Base-by-base conservation (phyloP, 37 sponge, comb jelly and placozoan species). In the Mnemiopsis leidyi region DNA sequence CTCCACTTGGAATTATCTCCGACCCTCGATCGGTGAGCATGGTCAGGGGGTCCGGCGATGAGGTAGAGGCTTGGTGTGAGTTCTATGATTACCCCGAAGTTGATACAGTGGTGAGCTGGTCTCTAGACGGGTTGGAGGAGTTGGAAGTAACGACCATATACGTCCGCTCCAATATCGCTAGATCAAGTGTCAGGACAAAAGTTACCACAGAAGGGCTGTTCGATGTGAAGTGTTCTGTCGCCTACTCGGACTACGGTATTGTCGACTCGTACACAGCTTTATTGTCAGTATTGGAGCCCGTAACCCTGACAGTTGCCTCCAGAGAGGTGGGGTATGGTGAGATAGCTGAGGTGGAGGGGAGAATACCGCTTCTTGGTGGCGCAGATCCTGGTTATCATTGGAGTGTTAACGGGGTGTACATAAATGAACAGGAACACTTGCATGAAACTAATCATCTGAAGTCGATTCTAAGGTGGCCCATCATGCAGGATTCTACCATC, bases 41-140 rank as follows among this genome's bases (percentile, higher is more conserved):
- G 1, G 20, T 79, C 32, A 79, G 35, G 82, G 26, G 26, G 1
- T 5, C 3, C 37, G 23, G 20, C 7, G 32, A 36, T 3, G 7
- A 3, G 2, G 7, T 71, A 5, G 73, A 71, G 7, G 25, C 35
- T 2, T 9, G 16, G 16, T 79, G 82, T 34, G 23, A 79, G 37
- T 79, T 79, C 26, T 79, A 33, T 34, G 82, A 79, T 34, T 79
- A 79, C 26, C 5, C 82, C 7, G 82, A 9, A 79, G 82, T 79
- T 79, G 38, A 79, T 3, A 7, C 82, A 79, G 9, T 23, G 16
- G 38, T 79, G 7, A 36, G 5, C 3, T 79, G 82, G 82, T 7
- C 16, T 7, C 16, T 2, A 26, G 82, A 34, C 0, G 36, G 37
- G 3, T 38, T 79, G 31, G 37, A 26, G 13, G 20, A 36, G 5